phyloP scores from a whole-genome alignment of 1,140 invertebrate species.

The Eufriesea mexicana region DNA sequence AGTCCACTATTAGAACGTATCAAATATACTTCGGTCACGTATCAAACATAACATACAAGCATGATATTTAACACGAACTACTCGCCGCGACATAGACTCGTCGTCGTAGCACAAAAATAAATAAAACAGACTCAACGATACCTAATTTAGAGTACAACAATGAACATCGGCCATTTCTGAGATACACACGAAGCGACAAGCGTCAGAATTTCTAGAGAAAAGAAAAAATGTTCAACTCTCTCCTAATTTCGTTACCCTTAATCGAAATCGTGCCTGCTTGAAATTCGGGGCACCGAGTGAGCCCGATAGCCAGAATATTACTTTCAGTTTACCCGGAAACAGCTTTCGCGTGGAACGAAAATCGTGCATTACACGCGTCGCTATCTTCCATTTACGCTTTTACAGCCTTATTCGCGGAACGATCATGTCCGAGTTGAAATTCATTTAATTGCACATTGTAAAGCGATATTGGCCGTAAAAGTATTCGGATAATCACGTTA shows the following conservation, averaged over 20 bases:
- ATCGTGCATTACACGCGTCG: not conserved
- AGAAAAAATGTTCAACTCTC: not conserved
- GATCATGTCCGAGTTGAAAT: conserved; percentile 28
- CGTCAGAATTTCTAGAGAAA: too few relatives aligned
- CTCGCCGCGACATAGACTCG: too few relatives aligned
- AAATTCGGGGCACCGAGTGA: not conserved
- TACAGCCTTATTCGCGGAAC: not conserved
- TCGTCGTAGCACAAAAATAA: too few relatives aligned
- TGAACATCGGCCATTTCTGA: too few relatives aligned
- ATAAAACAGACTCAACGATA: too few relatives aligned
- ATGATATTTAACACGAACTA: too few relatives aligned
- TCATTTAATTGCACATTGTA: conserved; percentile 41
- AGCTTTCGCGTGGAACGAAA: not conserved
- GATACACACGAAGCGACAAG: too few relatives aligned
- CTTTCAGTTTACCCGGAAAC: not conserved
- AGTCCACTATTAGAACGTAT: too few relatives aligned
- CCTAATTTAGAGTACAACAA: too few relatives aligned
- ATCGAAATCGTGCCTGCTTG: not conserved
- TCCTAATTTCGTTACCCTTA: not conserved
- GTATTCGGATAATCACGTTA: conserved; percentile 39
- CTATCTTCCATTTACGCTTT: conserved; percentile 16
- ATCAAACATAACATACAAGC: too few relatives aligned
- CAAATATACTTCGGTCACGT: too few relatives aligned
- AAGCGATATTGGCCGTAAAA: conserved; percentile 31
- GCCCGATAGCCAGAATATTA: not conserved